A percentile compares a stretch with the other conserved stretches of the same genome.
Evolutionary conservation across 2,888 invertebrate genomes (phyloP).

Genomic region (Hymenopus coronatus): DNA sequence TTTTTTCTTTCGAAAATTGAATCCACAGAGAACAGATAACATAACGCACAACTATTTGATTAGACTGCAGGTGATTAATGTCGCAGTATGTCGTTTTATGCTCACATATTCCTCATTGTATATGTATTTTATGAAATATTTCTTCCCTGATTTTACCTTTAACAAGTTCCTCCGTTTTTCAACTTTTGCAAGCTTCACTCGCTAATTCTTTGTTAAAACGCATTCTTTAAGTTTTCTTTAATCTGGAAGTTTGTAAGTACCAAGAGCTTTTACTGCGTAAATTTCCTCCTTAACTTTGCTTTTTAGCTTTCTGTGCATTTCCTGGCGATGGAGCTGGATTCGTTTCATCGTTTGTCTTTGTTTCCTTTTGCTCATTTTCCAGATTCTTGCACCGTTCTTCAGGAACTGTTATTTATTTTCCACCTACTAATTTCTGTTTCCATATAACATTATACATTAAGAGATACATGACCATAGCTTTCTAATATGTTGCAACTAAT

Average conservation of each 20-base stretch:
- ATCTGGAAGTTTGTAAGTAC: not conserved
- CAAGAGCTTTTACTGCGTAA: not conserved
- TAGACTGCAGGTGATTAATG: too few species aligned
- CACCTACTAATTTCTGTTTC: too few species aligned
- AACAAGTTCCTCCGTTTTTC: not conserved
- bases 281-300: not conserved
- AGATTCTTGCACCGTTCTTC: not conserved
- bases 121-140: not conserved
- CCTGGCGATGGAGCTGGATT: not conserved
- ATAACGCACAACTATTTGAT: too few species aligned
- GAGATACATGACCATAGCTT: too few species aligned
- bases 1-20: too few species aligned
- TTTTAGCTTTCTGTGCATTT: not conserved
- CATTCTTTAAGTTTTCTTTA: not conserved
- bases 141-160: not conserved
- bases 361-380: not conserved
- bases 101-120: too few species aligned
- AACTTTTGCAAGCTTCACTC: not conserved
- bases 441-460: too few species aligned
- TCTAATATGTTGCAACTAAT: too few species aligned
- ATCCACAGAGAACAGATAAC: too few species aligned
- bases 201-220: not conserved
- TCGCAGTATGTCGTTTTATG: too few species aligned
- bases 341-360: not conserved
- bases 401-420: too few species aligned